phyloP scores from a whole-genome alignment of 2,113 vertebrate genomes.

The Leptobrachium leishanense region DNA sequence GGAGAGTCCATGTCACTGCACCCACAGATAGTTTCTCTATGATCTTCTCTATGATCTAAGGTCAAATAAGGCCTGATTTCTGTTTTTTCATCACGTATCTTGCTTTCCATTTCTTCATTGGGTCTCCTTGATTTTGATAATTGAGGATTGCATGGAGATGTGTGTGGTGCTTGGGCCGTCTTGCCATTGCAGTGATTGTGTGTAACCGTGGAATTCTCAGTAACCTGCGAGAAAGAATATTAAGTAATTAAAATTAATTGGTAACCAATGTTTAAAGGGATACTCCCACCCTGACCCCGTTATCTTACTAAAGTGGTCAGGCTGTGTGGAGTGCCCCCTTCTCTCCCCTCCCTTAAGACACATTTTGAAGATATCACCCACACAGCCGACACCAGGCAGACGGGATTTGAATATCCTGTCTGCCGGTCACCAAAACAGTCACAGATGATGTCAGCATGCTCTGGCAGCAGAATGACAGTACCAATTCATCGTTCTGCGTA shows the following conservation, averaged over 20 bases:
- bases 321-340: too few species aligned
- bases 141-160: not conserved
- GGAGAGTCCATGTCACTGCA: constrained; percentile 40
- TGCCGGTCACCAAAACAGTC: too few species aligned
- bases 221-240: constrained; percentile 14
- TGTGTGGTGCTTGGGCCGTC: not conserved
- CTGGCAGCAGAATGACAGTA: too few species aligned
- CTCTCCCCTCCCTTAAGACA: too few species aligned
- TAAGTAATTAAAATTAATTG: not conserved
- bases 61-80: not conserved
- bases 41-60: constrained; percentile 8
- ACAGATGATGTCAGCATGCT: too few species aligned
- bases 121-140: not conserved
- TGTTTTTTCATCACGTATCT: not conserved
- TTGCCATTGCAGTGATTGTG: not conserved
- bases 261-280: too few species aligned
- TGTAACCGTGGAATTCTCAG: not conserved
- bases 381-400: too few species aligned
- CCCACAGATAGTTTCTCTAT: constrained; percentile 21
- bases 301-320: too few species aligned
- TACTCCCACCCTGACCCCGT: too few species aligned
- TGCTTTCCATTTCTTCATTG: not conserved
- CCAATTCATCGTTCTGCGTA: too few species aligned
- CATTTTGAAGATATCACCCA: too few species aligned
- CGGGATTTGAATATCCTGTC: too few species aligned